Evolutionary conservation across 2,888 invertebrate genomes (phyloP), one percentile per base, ranked within the genome.

Genomic region (Myopa testacea): DNA sequence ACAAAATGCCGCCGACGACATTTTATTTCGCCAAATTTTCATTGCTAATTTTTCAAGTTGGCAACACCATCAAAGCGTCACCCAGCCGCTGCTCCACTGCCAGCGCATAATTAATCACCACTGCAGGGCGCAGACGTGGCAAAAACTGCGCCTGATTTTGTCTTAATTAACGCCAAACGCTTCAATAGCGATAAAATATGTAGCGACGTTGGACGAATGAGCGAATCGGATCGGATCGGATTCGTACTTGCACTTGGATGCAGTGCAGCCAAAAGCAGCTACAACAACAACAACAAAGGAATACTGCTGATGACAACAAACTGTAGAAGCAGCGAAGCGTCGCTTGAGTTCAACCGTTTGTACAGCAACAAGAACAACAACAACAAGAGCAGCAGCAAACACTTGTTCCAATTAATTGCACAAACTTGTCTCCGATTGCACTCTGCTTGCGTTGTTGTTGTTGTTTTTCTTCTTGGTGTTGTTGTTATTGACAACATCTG

Each of bases 91-190:
- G 14, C 55, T 4, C 37, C 55, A 10, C 55, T 19, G 8, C 16
- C 37, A 16, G 37, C 34, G 68, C 40, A 75, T 75, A 75, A 75
- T 75, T 75, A 75, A 75, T 75, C 75, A 75, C 68, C 45, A 60
- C 45, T 45, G 60, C 75, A 50, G 40, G 60, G 75, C 69, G 75
- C 68, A 69, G 69, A 86, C 85, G 87, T 86, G 87, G 85, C 86
- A 87, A 87, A 87, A 87, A 86, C 85, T 82, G 85, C 82, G 86
- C 86, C 84, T 87, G 88, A 87, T 87, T 87, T 87, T 87, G 87
- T 87, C 87, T 87, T 87, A 87, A 87, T 87, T 87, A 87, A 87
- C 87, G 87, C 87, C 87, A 87, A 87, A 87, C 87, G 87, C 87
- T 87, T 87, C 87, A 87, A 87, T 87, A 86, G 87, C 85, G 83